Conservation (phyloP, 2,797 vertebrate species). For the Siniperca undulata region DNA sequence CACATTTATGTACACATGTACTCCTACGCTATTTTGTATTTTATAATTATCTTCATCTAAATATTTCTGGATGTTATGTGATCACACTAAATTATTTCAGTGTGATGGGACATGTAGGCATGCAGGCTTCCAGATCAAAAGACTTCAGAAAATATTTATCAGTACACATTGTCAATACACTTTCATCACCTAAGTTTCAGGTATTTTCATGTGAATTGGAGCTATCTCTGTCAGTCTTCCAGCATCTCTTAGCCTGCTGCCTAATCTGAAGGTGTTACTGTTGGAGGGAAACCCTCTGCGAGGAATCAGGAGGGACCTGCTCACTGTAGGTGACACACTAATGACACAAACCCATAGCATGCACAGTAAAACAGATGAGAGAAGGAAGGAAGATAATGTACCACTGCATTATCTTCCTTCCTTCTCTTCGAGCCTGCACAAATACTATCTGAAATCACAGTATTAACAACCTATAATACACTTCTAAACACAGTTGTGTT, state of each 20-base stretch:
- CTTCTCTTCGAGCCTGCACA: not conserved
- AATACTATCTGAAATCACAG: not conserved
- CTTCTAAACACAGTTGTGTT: not conserved
- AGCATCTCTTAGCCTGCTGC: conserved; percentile 89
- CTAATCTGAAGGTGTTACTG: conserved; percentile 90
- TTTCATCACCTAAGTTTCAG: not conserved
- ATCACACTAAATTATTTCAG: not conserved
- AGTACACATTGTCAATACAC: not conserved
- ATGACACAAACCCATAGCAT: not conserved
- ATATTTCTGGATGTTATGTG: not conserved
- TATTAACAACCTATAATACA: not conserved
- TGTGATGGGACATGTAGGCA: not conserved
- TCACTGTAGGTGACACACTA: conserved; percentile 85
- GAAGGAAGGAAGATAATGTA: not conserved
- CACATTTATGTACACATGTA: not conserved
- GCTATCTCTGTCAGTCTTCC: conserved; percentile 87
- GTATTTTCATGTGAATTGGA: not conserved
- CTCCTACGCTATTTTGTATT: not conserved
- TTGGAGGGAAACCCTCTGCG: conserved; percentile 96
- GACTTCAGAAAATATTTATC: not conserved
- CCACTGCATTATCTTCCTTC: no score
- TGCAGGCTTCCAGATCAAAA: not conserved
- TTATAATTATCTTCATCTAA: not conserved
- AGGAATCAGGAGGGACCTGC: conserved; percentile 92
- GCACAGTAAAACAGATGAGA: not conserved